These are phyloP conservation scores for Spea multiplicata DNA, from an alignment of 2,113 vertebrate species.

Conservation along the genomic window DNA sequence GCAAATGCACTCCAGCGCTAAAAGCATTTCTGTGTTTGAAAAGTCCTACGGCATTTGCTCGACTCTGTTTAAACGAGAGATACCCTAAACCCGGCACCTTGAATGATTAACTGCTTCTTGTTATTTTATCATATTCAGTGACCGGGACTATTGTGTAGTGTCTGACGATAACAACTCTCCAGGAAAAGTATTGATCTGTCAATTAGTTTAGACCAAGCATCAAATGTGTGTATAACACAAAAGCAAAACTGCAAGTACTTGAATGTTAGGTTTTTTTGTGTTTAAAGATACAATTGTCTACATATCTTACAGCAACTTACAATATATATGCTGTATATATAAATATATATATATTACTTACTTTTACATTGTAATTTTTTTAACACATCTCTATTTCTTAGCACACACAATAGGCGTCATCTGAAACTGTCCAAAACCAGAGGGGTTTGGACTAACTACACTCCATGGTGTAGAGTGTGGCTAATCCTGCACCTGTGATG, in stretches of 20 bases:
- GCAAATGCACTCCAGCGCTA: constrained; percentile 12
- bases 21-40: constrained; percentile 54
- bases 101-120: not conserved
- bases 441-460: constrained; percentile 66
- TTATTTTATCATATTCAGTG: not conserved
- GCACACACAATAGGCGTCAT: constrained; percentile 55
- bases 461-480: constrained; percentile 55
- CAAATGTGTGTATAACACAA: too few species aligned
- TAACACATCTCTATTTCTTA: too few species aligned
- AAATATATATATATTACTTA: not conserved
- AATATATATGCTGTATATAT: not conserved
- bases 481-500: constrained; percentile 84
- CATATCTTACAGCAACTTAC: too few species aligned
- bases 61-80: constrained; percentile 13
- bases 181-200: too few species aligned
- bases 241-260: too few species aligned
- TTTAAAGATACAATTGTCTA: too few species aligned
- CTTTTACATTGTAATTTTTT: too few species aligned
- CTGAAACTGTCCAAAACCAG: constrained; percentile 59
- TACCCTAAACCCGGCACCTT: constrained; percentile 17
- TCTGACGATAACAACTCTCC: too few species aligned
- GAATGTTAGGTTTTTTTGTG: too few species aligned
- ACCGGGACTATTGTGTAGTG: too few species aligned
- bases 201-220: too few species aligned
- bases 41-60: constrained; percentile 40